Evolutionary conservation across 1,140 invertebrate species (phyloP).

Genomic region (Drosophila tani): DNA sequence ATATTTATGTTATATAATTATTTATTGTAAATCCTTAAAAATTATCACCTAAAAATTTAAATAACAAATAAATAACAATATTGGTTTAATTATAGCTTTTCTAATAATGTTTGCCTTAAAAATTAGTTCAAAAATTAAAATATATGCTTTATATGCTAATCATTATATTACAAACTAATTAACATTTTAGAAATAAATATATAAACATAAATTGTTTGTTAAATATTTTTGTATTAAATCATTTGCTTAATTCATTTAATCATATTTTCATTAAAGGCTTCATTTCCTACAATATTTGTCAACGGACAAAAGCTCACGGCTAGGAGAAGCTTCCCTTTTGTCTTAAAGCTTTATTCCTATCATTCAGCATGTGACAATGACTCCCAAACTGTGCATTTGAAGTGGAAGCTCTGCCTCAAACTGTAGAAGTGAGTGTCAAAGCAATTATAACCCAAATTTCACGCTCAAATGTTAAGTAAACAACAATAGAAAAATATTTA

Average conservation of each 20-base stretch:
- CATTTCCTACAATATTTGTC: background rate
- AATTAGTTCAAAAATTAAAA: too few relatives aligned
- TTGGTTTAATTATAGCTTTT: too few relatives aligned
- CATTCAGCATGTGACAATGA: background rate
- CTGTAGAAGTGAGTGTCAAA: conserved; percentile 1
- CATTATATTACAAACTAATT: too few relatives aligned
- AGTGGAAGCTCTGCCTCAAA: background rate
- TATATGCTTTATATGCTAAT: background rate
- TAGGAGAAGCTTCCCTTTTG: conserved; percentile 25
- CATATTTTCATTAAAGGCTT: background rate
- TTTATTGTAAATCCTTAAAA: too few relatives aligned
- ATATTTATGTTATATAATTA: too few relatives aligned
- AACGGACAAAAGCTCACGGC: conserved; percentile 24
- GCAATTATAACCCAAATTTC: background rate
- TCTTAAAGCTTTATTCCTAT: conserved; percentile 18
- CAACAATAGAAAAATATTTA: conserved; percentile 17
- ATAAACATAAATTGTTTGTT: background rate
- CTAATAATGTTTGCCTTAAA: too few relatives aligned
- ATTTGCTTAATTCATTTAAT: background rate
- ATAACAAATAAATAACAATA: too few relatives aligned
- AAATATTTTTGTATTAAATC: background rate
- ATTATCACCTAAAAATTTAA: too few relatives aligned
- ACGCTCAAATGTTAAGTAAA: conserved; percentile 2
- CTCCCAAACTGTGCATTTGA: conserved; percentile 29
- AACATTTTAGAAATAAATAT: too few relatives aligned